Base-by-base conservation (phyloP, 1,140 invertebrate species). In the Pinna nobilis region DNA sequence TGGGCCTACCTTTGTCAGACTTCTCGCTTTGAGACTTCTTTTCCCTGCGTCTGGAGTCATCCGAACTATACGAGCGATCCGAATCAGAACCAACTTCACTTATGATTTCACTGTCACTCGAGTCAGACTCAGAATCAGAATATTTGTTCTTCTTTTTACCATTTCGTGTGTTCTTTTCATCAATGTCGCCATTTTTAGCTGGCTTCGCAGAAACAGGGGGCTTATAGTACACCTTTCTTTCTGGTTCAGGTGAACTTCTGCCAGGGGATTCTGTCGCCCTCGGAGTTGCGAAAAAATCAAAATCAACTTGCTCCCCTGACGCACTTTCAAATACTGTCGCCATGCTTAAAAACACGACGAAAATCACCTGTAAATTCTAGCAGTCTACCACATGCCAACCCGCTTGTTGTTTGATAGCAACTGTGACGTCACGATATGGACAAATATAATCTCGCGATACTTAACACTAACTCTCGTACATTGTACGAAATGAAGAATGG, bases 271-370 rank as follows among this genome's bases (percentile, higher is more conserved):
- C 66, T 18, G 57, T 55, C 32, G 76, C 73, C 41, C 78, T 67
- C 9, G 83, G 81, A 33, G 83, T 80, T 5, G 81, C 82, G 67
- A 85, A 85, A 51, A 85, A 85, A 67, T 84, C 79, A 74, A 82
- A 85, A 61, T 85, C 83, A 23, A 84, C 79, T 20, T 75, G 63
- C 32, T 74, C 73, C 20, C 37, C 44, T 9, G 33, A 28, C 49
- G 28, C 53, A 47, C 44, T 68, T 49, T 33, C 55, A 37, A 66
- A 59, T 18, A 60, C 23, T 37, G 28, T 57, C 9, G 57, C 44
- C 63, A 66, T 66, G 25, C n/a, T 66, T 18, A 20, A n/a, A n/a
- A n/a, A n/a, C n/a, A n/a, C n/a, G n/a, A 15, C 18, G 25, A 23
- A 37, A 63, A 63, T 41, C 11, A 20, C 55, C 70, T 67, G 23